Conservation (phyloP, 2,797 vertebrate genomes). For the Pipistrellus pygmaeus region DNA sequence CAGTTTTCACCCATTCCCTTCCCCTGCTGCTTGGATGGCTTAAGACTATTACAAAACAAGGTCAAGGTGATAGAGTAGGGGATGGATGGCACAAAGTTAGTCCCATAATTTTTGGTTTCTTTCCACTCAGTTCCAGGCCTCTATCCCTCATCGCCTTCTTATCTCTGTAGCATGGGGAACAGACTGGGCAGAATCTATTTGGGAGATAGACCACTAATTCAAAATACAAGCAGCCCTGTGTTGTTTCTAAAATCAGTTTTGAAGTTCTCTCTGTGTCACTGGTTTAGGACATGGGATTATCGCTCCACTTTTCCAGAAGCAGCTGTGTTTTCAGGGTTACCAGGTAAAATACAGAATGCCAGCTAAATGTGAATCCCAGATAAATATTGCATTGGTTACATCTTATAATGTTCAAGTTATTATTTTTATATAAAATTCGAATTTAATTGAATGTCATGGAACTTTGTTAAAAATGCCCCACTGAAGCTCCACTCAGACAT, state of each 20-base stretch:
- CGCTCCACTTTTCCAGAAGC: background rate
- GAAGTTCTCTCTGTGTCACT: background rate
- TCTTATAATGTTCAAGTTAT: background rate
- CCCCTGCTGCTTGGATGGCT: background rate
- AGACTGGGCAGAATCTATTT: background rate
- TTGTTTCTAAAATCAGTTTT: conserved; percentile 1
- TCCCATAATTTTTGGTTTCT: background rate
- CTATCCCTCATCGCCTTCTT: background rate
- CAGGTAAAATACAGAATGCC: background rate
- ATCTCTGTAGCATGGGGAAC: background rate
- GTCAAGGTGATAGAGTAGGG: background rate
- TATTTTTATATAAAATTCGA: background rate
- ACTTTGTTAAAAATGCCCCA: background rate
- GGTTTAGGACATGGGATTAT: background rate
- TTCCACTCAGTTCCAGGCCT: background rate
- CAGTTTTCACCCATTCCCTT: background rate
- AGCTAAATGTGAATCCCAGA: conserved; percentile 44
- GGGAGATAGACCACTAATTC: background rate
- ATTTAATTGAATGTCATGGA: background rate
- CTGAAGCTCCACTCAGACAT: background rate
- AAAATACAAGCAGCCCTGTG: background rate
- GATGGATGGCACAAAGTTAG: background rate
- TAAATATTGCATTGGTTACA: background rate
- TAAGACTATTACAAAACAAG: background rate
- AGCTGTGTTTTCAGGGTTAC: background rate